phyloP scores from a whole-genome alignment of 1,140 invertebrate genomes.

The Cepaea nemoralis region DNA sequence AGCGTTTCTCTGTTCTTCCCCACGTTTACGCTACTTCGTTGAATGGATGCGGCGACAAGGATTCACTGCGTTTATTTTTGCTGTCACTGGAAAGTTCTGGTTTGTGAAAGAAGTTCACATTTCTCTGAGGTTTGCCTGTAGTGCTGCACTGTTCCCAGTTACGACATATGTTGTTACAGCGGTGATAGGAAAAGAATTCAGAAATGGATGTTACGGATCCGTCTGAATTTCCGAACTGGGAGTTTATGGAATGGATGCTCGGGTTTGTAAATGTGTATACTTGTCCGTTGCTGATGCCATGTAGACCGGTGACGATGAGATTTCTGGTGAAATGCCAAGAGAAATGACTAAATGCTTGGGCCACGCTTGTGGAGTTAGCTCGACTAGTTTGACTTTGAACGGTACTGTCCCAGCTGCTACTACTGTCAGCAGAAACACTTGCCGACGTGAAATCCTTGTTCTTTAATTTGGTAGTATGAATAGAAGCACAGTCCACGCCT shows the following conservation, averaged over 20 bases:
- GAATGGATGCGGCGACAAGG: too few species aligned
- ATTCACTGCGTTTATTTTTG: too few species aligned
- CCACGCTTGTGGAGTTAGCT: not conserved
- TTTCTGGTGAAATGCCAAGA: constrained; percentile 44
- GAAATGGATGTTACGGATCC: constrained; percentile 27
- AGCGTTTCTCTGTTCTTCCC: too few species aligned
- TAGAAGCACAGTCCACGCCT: not conserved
- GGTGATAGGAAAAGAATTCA: constrained; percentile 45
- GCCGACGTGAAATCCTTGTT: not conserved
- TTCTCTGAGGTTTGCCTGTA: not conserved
- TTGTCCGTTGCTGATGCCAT: constrained; percentile 36
- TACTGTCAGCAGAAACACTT: not conserved
- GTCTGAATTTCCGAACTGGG: constrained; percentile 39
- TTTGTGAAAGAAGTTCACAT: not conserved
- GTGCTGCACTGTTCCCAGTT: constrained; percentile 16
- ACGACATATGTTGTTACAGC: constrained; percentile 47
- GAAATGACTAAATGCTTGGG: constrained; percentile 50
- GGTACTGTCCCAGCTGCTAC: not conserved
- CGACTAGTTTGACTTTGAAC: not conserved
- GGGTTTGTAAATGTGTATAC: constrained; percentile 41
- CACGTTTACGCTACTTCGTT: too few species aligned
- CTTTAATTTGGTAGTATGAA: not conserved
- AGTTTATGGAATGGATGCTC: constrained; percentile 42
- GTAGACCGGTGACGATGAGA: constrained; percentile 44
- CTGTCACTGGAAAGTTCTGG: constrained; percentile 1